Conservation (phyloP, 2,113 vertebrate species). For the Macaca fascicularis region DNA sequence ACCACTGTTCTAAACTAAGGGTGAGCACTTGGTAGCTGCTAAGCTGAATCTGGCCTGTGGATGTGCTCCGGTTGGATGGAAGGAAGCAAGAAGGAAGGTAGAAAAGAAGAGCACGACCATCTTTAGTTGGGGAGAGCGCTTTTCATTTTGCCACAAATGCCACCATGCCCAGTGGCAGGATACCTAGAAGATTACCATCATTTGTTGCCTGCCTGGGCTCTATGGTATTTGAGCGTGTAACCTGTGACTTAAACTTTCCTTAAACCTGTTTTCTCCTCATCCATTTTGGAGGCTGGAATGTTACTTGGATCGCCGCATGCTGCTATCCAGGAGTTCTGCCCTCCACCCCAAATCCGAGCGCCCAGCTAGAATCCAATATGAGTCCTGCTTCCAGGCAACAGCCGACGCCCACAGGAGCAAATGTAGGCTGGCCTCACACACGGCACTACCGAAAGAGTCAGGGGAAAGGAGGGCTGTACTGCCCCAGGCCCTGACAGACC, state of each 20-base stretch:
- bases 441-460: not conserved
- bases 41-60: not conserved
- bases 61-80: not conserved
- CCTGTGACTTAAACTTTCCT: not conserved
- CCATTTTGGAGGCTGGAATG: not conserved
- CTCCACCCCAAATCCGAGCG: rapidly evolving
- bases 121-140: not conserved
- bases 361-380: rapidly evolving
- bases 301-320: not conserved
- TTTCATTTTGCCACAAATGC: not conserved
- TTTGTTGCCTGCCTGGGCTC: not conserved
- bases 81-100: not conserved
- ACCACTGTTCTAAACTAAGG: not conserved
- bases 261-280: not conserved
- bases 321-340: not conserved
- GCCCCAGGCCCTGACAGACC: not conserved
- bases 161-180: not conserved
- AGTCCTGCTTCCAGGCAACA: not conserved
- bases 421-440: not conserved
- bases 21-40: not conserved
- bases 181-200: not conserved
- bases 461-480: not conserved
- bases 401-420: rapidly evolving
- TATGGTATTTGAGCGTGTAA: not conserved
- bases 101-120: rapidly evolving